Evolutionary conservation across 2,797 vertebrate species (phyloP).

Genomic region (Protonibea diacanthus): DNA sequence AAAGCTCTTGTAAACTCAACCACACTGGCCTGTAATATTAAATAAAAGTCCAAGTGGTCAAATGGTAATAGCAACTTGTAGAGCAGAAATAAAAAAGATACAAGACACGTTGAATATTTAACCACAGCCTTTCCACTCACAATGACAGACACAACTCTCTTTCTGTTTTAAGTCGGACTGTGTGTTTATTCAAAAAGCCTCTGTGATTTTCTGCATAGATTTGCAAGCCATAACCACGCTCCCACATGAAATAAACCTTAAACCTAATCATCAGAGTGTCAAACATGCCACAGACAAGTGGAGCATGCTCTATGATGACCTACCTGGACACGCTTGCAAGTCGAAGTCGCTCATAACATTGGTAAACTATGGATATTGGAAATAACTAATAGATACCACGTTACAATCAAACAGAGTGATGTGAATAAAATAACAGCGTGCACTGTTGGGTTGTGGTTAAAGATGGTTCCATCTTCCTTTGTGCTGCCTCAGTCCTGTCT

Average conservation of each 20-base stretch:
- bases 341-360: not conserved
- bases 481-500: no score
- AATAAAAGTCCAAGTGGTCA: not conserved
- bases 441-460: no score
- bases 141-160: not conserved
- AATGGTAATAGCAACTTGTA: not conserved
- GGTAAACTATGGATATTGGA: not conserved
- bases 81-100: not conserved
- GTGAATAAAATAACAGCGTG: no score
- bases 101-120: not conserved
- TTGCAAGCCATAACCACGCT: not conserved
- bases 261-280: not conserved
- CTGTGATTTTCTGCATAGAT: not conserved
- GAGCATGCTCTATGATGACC: not conserved
- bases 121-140: not conserved
- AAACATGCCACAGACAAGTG: not conserved
- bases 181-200: not conserved
- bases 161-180: not conserved
- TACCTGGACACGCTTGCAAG: not conserved
- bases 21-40: slow-evolving; percentile 1
- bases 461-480: no score
- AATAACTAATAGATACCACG: not conserved
- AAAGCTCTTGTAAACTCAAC: not conserved
- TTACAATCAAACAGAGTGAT: no score
- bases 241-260: not conserved